These are phyloP conservation scores for Kradibia gibbosae DNA, from an alignment of 1,140 invertebrate species.

Conservation along the genomic window DNA sequence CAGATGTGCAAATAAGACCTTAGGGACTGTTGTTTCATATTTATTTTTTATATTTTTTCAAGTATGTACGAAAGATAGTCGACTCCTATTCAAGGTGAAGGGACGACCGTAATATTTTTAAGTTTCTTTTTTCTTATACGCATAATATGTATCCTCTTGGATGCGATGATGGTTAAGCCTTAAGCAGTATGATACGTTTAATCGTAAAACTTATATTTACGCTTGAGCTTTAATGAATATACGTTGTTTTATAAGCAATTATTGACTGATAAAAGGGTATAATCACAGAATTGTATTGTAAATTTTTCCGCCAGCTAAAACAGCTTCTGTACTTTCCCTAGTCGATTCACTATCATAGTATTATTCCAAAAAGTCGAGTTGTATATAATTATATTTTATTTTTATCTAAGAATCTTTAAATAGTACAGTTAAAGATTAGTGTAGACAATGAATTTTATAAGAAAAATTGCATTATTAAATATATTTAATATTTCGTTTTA, in stretches of 20 bases:
- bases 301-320: too few relatives aligned
- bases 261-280: neutral
- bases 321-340: too few relatives aligned
- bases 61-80: neutral
- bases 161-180: constrained; percentile 42
- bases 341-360: too few relatives aligned
- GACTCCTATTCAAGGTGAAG: constrained; percentile 38
- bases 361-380: too few relatives aligned
- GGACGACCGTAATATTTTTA: constrained; percentile 15
- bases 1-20: constrained; percentile 21
- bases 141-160: constrained; percentile 24
- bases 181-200: neutral
- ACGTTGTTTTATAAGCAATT: neutral
- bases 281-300: neutral
- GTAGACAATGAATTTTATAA: too few relatives aligned
- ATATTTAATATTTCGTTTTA: too few relatives aligned
- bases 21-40: constrained; percentile 17
- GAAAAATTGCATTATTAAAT: too few relatives aligned
- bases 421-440: too few relatives aligned
- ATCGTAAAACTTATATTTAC: constrained; percentile 30
- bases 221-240: neutral
- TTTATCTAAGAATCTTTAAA: too few relatives aligned
- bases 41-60: constrained; percentile 16
- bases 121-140: neutral
- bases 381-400: too few relatives aligned